A percentile compares a stretch with the other conserved stretches of the same genome.
These are phyloP conservation scores for Oscheius sp. DNA, from an alignment of 2,888 invertebrate genomes.

Conservation along the genomic window DNA sequence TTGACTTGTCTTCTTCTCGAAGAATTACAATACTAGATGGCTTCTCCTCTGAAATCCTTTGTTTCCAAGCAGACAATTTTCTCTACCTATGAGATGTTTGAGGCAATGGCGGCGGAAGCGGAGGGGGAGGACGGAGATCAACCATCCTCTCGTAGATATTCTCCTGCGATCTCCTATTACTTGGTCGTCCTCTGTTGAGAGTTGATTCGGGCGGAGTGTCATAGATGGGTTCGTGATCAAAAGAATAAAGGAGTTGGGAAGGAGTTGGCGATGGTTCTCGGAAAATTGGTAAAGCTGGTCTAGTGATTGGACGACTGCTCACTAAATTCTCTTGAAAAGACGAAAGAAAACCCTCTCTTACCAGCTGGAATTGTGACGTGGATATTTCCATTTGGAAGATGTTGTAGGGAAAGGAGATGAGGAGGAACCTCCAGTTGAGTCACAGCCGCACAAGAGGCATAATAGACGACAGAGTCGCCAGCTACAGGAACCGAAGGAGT, in stretches of 20 bases:
- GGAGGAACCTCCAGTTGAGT: slow-evolving; percentile 59
- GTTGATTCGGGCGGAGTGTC: slow-evolving; percentile 57
- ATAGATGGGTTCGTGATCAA: slow-evolving; percentile 66
- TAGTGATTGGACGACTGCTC: slow-evolving; percentile 42
- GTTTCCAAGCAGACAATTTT: background rate
- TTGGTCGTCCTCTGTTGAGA: background rate
- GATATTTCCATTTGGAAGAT: slow-evolving; percentile 64
- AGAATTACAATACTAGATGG: slow-evolving; percentile 17
- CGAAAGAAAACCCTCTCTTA: background rate
- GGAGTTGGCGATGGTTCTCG: slow-evolving; percentile 54
- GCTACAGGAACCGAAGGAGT: slow-evolving; percentile 43
- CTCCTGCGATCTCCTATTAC: background rate
- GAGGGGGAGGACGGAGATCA: slow-evolving; percentile 1
- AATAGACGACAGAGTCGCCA: slow-evolving; percentile 55
- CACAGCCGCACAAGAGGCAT: slow-evolving; percentile 37
- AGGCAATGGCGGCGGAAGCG: slow-evolving; percentile 16
- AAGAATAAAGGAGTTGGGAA: slow-evolving; percentile 60
- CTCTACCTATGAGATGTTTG: slow-evolving; percentile 19
- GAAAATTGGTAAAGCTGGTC: slow-evolving; percentile 51
- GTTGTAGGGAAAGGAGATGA: slow-evolving; percentile 58
- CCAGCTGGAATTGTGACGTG: slow-evolving; percentile 61
- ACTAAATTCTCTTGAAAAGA: background rate
- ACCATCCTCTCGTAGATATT: slow-evolving; percentile 26
- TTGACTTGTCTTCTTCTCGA: slow-evolving; percentile 13
- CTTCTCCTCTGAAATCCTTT: slow-evolving; percentile 19